Base-by-base conservation (phyloP, 1,140 invertebrate genomes). In the Drosophila pallidifrons region DNA sequence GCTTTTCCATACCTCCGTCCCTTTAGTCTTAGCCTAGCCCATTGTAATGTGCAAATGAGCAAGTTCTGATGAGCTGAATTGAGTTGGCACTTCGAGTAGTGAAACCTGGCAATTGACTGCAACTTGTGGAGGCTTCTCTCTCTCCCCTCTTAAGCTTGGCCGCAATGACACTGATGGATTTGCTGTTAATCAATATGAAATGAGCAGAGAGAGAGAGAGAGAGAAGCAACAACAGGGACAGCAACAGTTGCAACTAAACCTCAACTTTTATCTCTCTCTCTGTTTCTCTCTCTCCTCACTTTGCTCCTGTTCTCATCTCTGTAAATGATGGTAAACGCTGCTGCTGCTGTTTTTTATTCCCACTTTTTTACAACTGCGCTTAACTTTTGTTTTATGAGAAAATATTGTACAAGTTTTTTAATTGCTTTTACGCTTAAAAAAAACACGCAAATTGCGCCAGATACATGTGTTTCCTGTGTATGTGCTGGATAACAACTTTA, bases 131-230 rank as follows among this genome's bases (percentile, higher is more conserved):
- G 15, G 1, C 11, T 51, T 10, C 13, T 7, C 8, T 1, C 11
- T 13, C n/a, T 20, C 8, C 28, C 28, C 35, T 2, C 15, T 43
- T n/a, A 11, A 38, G 43, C 52, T 46, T 59, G 69, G 63, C 71
- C 76, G 41, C 82, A 88, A 73, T 89, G 83, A 89, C 83, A 88
- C 82, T 88, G 83, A 88, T 88, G 83, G 85, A 88, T 88, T 89
- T 79, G 51, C 83, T 65, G 66, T 85, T 89, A 89, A 89, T 89
- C 83, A 89, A 88, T 88, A 88, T 79, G 67, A 89, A 88, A 89
- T 83, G 75, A 81, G 77, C 66, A n/a, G n/a, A n/a, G n/a, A n/a
- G n/a, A n/a, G n/a, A n/a, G n/a, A 30, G 30, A 32, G 41, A 41
- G 61, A 20, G 20, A 20, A 20, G 3, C 20, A 20, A 20, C 61